Base-by-base conservation (phyloP, 2,888 invertebrate genomes). In the Clivina fossor region DNA sequence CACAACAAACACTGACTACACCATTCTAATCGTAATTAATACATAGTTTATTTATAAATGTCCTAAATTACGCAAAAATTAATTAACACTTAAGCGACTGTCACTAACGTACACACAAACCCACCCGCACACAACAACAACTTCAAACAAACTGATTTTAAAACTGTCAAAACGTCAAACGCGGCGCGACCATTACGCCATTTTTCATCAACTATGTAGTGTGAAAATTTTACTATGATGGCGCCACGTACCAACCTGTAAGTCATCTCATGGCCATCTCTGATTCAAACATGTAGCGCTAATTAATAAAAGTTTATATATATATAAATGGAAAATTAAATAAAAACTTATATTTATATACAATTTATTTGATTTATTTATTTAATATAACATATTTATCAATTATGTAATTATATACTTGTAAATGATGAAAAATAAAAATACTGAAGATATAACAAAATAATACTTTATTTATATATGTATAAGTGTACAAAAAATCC, bases 131-230 rank as follows among this genome's bases (percentile, higher is more conserved):
- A 19, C 26, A 11, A 26, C 44, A 8, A 13, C 32, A 44, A 44
- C 33, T 53, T 44, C 33, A 35, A 53, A 44, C 53, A 53, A 53
- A 53, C 53, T 53, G 44, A 53, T 38, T 49, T 48, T n/a, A 37
- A 48, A 48, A 35, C 26, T 37, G 13, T 37, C 16, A 35, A 30
- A n/a, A 13, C 30, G 30, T 13, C n/a, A 9, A 30, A 9, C 2
- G 2, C 30, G 24, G 35, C 33, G 35, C 48, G 35, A 48, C 30
- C 9, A 2, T 30, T 11, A 13, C 30, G 30, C 30, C 30, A 30
- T 13, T 9, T 9, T 26, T 19, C 40, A 28, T 2, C 11, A 28
- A 28, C 50, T 30, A 30, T 32, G 3, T 44, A 19, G 30, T n/a
- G n/a, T n/a, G n/a, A n/a, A n/a, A n/a, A n/a, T n/a, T n/a, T n/a